Evolutionary conservation across 2,888 invertebrate genomes (phyloP).

Genomic region (Craniophora ligustri): DNA sequence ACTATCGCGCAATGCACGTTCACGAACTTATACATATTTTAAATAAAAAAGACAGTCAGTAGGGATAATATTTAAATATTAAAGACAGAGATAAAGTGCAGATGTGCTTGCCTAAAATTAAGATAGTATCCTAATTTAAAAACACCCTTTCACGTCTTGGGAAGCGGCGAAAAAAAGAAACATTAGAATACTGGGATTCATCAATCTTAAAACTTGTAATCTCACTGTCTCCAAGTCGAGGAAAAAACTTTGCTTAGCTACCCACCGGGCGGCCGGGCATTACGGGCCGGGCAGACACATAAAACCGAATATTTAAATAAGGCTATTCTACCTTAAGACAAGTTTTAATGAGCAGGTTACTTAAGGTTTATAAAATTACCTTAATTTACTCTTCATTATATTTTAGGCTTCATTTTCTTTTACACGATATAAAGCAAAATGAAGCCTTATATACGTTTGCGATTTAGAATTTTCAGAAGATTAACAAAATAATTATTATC

Average conservation of each 20-base stretch:
- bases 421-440: neutral
- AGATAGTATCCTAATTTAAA: constrained; percentile 65
- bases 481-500: too few species aligned
- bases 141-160: constrained; percentile 54
- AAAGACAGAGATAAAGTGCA: constrained; percentile 46
- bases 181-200: constrained; percentile 70
- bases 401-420: constrained; percentile 29
- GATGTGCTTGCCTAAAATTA: constrained; percentile 56
- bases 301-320: constrained; percentile 54
- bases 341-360: constrained; percentile 61
- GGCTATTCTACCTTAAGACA: constrained; percentile 38
- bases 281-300: constrained; percentile 47
- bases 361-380: constrained; percentile 45
- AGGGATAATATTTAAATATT: constrained; percentile 45
- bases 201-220: constrained; percentile 82
- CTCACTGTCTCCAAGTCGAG: constrained; percentile 65
- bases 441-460: neutral
- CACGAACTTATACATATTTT: constrained; percentile 8
- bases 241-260: constrained; percentile 58
- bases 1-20: too few species aligned
- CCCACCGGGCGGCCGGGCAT: constrained; percentile 7
- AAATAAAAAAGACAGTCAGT: constrained; percentile 15
- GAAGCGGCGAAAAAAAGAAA: constrained; percentile 62
- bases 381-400: constrained; percentile 37
- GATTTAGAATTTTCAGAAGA: too few species aligned